Evolutionary conservation across 2,888 invertebrate genomes (phyloP), one percentile per base, ranked within the genome.

Genomic region (Hemistola chrysoprasaria): DNA sequence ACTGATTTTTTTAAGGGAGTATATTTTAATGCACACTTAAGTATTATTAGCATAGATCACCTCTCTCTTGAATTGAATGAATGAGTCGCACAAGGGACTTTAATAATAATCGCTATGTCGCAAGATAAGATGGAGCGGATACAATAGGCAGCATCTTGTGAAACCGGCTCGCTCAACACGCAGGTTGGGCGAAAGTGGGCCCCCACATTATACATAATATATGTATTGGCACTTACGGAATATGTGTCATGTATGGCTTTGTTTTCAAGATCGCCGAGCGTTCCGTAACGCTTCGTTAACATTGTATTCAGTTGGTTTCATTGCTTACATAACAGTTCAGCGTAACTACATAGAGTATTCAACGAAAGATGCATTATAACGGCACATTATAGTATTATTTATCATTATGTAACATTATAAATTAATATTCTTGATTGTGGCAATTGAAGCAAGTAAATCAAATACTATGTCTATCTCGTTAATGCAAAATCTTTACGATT

Each of bases 101-200:
- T 84, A 84, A 85, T 87, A 79, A 84, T 85, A 87, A 84, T 78
- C 81, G 71, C 57, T 60, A 70, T 86, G 78, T 78, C 73, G 85
- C 65, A 87, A 87, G 80, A 70, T 76, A 76, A 82, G 79, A 78
- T 79, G 81, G 71, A 75, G 76, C 75, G 69, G 78, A 78, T 83
- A 87, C 87, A 87, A 88, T 86, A 76, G 81, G 72, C 66, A 66
- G 68, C 60, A 65, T 74, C 73, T 85, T 81, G 75, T 77, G 84
- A 80, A 85, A 78, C 73, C 68, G 68, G 71, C 70, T 72, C 71
- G 69, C 77, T 78, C 79, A 77, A 72, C 78, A 85, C 79, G 76
- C 81, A 70, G 72, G 71, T 77, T 77, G 78, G 84, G 86, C 85
- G 86, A 87, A 88, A 87, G 86, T 78, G 68, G 71, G 69, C 69